phyloP scores from a whole-genome alignment of 2,113 vertebrate species.

The Chloropsis hardwickii region DNA sequence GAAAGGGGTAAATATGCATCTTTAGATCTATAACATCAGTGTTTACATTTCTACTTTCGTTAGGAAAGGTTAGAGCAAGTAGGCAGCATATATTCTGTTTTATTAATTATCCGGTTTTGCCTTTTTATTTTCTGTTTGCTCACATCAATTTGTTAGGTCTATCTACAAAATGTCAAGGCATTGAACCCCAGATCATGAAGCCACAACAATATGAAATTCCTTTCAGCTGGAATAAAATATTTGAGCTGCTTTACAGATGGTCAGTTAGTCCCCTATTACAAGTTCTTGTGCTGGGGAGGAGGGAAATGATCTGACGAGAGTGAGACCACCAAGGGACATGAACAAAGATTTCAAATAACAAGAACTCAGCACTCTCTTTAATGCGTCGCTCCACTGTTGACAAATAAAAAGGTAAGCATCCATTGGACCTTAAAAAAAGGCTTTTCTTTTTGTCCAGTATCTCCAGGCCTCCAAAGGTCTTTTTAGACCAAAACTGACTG shows the following conservation, averaged over 20 bases:
- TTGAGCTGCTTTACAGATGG: not conserved
- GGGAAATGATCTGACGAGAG: not conserved
- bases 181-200: not conserved
- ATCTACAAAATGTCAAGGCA: not conserved
- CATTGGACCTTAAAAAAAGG: not conserved
- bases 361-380: not conserved
- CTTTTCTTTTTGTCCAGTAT: not conserved
- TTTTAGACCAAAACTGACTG: not conserved
- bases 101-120: not conserved
- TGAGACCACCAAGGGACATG: not conserved
- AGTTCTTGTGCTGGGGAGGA: not conserved
- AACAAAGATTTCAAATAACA: not conserved
- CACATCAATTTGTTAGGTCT: not conserved
- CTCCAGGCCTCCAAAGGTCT: not conserved
- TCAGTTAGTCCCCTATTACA: not conserved
- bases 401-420: not conserved
- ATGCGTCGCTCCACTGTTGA: rapidly evolving
- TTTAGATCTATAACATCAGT: not conserved
- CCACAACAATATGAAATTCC: not conserved
- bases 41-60: not conserved
- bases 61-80: too few species aligned
- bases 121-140: not conserved
- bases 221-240: not conserved
- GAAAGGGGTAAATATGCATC: not conserved
- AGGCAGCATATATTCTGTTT: not conserved